phyloP scores from a whole-genome alignment of 2,113 vertebrate genomes.

The Collichthys lucidus region DNA sequence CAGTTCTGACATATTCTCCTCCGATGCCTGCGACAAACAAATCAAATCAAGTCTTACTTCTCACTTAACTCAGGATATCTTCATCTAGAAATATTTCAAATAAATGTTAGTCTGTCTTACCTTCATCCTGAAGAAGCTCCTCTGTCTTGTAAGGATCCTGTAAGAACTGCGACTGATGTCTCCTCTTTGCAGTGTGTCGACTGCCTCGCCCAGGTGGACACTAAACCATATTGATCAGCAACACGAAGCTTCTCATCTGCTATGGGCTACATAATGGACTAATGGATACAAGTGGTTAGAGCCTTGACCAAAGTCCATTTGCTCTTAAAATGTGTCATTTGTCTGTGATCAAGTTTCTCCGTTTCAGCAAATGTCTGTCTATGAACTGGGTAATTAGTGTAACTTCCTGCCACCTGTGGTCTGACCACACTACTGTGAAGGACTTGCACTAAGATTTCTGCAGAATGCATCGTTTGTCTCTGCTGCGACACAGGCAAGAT shows the following conservation, averaged over 20 bases:
- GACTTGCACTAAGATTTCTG: too few species aligned
- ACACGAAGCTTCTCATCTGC: conserved; percentile 9
- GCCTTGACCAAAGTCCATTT: conserved; percentile 46
- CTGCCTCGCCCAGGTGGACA: conserved; percentile 60
- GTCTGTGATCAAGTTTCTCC: conserved; percentile 19
- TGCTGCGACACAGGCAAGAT: background rate
- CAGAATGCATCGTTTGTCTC: too few species aligned
- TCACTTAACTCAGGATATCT: too few species aligned
- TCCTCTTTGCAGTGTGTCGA: conserved; percentile 4
- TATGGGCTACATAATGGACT: conserved; percentile 54
- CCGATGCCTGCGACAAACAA: conserved; percentile 45
- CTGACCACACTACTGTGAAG: background rate
- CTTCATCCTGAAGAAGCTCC: conserved; percentile 60
- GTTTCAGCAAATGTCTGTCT: background rate
- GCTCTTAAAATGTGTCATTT: conserved; percentile 40
- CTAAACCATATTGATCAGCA: conserved; percentile 61
- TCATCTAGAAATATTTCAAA: background rate
- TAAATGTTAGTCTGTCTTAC: conserved; percentile 57
- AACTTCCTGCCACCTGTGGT: background rate
- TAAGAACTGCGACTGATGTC: conserved; percentile 19
- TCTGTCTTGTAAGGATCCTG: conserved; percentile 26
- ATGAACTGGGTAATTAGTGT: background rate
- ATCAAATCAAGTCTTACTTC: background rate
- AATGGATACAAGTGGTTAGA: conserved; percentile 69
- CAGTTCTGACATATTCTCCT: conserved; percentile 72